Conservation (phyloP, 1,140 invertebrate genomes). For the Lasaia peninsularis region DNA sequence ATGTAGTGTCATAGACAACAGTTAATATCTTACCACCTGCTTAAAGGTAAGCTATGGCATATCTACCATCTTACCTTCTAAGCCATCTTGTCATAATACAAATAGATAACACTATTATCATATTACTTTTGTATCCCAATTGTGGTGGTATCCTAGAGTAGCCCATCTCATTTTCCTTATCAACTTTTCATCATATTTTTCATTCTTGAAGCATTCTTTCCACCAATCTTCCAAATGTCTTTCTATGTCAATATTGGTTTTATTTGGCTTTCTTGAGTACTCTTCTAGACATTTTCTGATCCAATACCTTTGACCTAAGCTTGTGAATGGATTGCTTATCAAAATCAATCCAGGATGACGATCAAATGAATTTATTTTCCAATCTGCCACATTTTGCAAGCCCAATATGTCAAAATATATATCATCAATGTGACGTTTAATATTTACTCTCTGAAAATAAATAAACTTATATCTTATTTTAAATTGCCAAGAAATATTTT, state of each 20-base stretch:
- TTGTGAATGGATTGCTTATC: slow-evolving; percentile 90
- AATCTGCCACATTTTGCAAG: slow-evolving; percentile 72
- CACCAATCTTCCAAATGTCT: slow-evolving; percentile 57
- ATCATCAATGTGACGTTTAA: slow-evolving; percentile 12
- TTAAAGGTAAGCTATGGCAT: slow-evolving; percentile 15
- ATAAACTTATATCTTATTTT: slow-evolving; percentile 1
- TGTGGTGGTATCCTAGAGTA: slow-evolving; percentile 96
- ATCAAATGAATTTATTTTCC: slow-evolving; percentile 79
- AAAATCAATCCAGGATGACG: slow-evolving; percentile 84
- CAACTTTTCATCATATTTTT: slow-evolving; percentile 55
- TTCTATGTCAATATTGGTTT: slow-evolving; percentile 83
- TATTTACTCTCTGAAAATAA: slow-evolving; percentile 29
- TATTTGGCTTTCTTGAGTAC: slow-evolving; percentile 87
- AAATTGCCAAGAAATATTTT: neutral
- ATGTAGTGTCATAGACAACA: neutral
- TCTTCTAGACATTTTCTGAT: slow-evolving; percentile 86
- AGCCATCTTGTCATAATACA: neutral
- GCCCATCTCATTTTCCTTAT: slow-evolving; percentile 90
- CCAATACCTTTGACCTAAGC: slow-evolving; percentile 88
- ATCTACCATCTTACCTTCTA: neutral
- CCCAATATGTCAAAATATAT: slow-evolving; percentile 52
- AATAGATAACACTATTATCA: slow-evolving; percentile 37
- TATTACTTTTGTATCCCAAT: slow-evolving; percentile 94
- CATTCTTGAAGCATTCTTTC: slow-evolving; percentile 56
- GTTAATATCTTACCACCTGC: neutral